Evolutionary conservation across 2,797 vertebrate species (phyloP), one percentile per base, ranked within the genome.

Genomic region (Lagorchestes hirsutus): DNA sequence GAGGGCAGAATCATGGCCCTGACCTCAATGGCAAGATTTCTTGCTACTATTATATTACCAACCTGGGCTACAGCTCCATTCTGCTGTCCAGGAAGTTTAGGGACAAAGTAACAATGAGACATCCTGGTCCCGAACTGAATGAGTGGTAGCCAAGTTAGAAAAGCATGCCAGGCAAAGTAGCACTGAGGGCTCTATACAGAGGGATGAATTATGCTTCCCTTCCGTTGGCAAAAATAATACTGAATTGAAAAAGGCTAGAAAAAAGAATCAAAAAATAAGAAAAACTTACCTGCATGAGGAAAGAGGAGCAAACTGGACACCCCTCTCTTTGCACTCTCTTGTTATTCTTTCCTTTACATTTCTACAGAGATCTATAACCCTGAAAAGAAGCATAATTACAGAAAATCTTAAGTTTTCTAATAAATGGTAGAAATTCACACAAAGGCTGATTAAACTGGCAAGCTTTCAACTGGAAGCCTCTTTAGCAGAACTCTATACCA

Each of bases 291-390:
- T 99, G 99, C 99, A 99, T 34, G 99, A 99, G 90, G 99, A 99
- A 96, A 99, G 97, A 0, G 99, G 99, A 56, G 99, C 97, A 98
- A 99, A 99, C 97, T 99, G 99, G 96, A 99, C 99, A 96, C 99
- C 99, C 96, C 97, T 99, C 95, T 99, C 99, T 99, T 99, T 99
- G 98, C 99, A 99, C 98, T 99, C 99, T 97, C 98, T 98, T 97
- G 98, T 97, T 98, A 99, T 99, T 98, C 99, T 99, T 96, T 99
- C 99, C 97, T 99, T 99, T 34, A 99, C 99, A 92, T 99, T 99
- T 98, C 99, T 99, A 98, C 99, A 99, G 97, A 99, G 99, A 98
- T 99, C 99, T 98, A 99, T 98, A 98, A 99, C 99, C 98, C 99
- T 99, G 97, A 54, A 98, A 98, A n/a, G 97, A 98, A n/a, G 97